Evolutionary conservation across 2,888 invertebrate species (phyloP), one percentile per base, ranked within the genome.

Genomic region (Quadroppia sp.): DNA sequence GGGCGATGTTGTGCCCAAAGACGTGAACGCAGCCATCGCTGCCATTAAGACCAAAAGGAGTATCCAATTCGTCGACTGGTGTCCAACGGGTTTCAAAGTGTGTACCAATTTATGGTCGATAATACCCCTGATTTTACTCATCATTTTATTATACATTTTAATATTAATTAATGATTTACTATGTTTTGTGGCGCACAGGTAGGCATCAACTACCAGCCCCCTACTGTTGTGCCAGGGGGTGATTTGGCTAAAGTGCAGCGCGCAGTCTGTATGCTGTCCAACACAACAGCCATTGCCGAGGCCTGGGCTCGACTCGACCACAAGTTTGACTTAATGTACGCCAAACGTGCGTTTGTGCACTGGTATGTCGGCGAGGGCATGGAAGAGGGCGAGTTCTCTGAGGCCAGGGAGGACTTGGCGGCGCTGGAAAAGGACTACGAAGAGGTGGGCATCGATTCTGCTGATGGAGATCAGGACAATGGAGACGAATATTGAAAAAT

Each of bases 61-160:
- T 86, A 90, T 95, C 73, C 88, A 90, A 77, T 96, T 96, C 80
- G 94, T 94, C 17, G 92, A 94, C 81, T 94, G 93, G 92, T 92
- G 93, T 81, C 94, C 94, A 1, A 94, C 94, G 9, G 94, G 94
- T 0, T 94, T 94, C 81, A 92, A 93, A 77, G 79, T 80, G 59
- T 71, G 28, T 72, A 71, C 61, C 32, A 32, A n/a, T 13, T 56
- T 73, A 32, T 23, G 0, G 9, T 1, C 53, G 32, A 15, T n/a
- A n/a, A n/a, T n/a, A n/a, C n/a, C n/a, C n/a, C n/a, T n/a, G n/a
- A n/a, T n/a, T n/a, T n/a, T n/a, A n/a, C n/a, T n/a, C n/a, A n/a
- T n/a, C n/a, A n/a, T n/a, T n/a, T 36, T 7, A 36, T 7, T 78
- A 84, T 36, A 36, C 11, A 36, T 36, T 36, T 36, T 36, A 36